phyloP scores from a whole-genome alignment of 2,797 vertebrate genomes.

The Gobio occitaniae region DNA sequence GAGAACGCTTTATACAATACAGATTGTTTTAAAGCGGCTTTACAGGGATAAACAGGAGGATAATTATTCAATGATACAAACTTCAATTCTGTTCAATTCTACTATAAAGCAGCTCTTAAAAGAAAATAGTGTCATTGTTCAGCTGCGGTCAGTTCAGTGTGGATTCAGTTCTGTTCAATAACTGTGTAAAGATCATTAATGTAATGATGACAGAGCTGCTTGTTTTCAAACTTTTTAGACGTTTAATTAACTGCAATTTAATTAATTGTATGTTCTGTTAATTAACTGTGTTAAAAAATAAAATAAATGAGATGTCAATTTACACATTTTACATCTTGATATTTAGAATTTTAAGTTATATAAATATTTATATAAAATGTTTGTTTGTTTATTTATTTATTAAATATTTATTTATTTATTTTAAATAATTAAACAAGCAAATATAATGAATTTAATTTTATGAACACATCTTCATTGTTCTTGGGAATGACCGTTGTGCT shows the following conservation, averaged over 20 bases:
- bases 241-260: not conserved
- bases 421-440: not conserved
- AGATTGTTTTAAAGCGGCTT: not conserved
- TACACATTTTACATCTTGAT: not conserved
- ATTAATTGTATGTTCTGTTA: not conserved
- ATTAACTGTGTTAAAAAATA: not conserved
- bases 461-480: not conserved
- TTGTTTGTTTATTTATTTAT: not conserved
- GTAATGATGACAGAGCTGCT: not conserved
- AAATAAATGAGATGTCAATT: not conserved
- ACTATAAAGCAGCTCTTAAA: not conserved
- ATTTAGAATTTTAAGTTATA: not conserved
- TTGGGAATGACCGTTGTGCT: not conserved
- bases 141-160: not conserved
- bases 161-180: not conserved
- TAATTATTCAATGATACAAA: not conserved
- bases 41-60: not conserved
- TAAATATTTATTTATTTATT: not conserved
- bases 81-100: not conserved
- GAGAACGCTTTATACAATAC: not conserved
- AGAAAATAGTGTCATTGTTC: not conserved
- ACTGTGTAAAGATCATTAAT: not conserved
- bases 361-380: not conserved
- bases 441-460: not conserved
- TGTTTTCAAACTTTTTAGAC: not conserved